Conservation (phyloP, 2,888 invertebrate genomes). For the Heteromurus nitidus region DNA sequence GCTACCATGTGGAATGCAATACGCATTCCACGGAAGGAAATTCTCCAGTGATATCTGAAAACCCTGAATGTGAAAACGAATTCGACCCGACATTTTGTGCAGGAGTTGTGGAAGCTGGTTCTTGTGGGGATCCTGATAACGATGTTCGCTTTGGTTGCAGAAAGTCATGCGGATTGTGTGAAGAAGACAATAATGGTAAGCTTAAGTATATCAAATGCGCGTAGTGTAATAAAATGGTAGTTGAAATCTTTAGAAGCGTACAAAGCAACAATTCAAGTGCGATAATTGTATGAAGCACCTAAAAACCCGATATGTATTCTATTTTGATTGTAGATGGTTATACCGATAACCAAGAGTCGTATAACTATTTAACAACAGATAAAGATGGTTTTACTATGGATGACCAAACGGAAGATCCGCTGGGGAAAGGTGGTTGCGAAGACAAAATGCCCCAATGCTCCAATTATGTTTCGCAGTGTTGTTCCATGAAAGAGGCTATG, state of each 20-base stretch:
- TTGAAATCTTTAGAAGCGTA: too few species aligned
- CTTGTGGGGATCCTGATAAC: background rate
- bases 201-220: background rate
- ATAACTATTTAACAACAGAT: background rate
- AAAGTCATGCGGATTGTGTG: background rate
- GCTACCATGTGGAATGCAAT: background rate
- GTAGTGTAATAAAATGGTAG: background rate
- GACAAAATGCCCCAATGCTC: slow-evolving; percentile 48
- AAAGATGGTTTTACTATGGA: background rate
- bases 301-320: background rate
- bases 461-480: slow-evolving; percentile 28
- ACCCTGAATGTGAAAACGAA: background rate
- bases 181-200: background rate
- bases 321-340: background rate
- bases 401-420: background rate
- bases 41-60: background rate
- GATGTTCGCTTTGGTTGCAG: background rate
- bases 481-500: slow-evolving; percentile 53
- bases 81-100: background rate
- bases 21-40: background rate
- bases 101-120: background rate
- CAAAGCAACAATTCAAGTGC: too few species aligned
- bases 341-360: background rate
- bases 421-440: slow-evolving; percentile 32
- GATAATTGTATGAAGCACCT: background rate